Conservation (phyloP, 2,888 invertebrate genomes). For the Dasysyrphus tricinctus region DNA sequence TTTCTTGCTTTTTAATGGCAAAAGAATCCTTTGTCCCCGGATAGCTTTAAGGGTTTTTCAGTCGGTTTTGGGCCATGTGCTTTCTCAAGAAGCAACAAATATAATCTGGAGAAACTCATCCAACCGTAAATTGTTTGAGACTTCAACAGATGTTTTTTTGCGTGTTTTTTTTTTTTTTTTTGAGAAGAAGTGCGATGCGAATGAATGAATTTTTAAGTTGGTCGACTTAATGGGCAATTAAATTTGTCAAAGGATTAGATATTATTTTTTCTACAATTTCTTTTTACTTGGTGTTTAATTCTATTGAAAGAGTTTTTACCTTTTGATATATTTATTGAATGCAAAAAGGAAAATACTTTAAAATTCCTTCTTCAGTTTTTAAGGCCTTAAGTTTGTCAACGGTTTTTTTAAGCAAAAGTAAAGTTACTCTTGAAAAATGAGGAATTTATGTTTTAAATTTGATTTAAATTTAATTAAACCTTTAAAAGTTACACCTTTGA, state of each 20-base stretch:
- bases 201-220: conserved; percentile 72
- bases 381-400: no score
- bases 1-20: conserved; percentile 60
- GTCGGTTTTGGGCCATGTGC: conserved; percentile 27
- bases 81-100: conserved; percentile 73
- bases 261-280: conserved; percentile 35
- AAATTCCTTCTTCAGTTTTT: neutral
- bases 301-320: conserved; percentile 23
- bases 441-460: no score
- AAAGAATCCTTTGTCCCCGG: conserved; percentile 70
- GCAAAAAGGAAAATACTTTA: neutral
- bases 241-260: conserved; percentile 73
- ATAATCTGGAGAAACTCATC: conserved; percentile 68
- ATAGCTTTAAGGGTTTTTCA: conserved; percentile 67
- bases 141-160: conserved; percentile 72
- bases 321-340: conserved; percentile 10
- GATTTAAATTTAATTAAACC: no score
- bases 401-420: no score
- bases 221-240: conserved; percentile 73
- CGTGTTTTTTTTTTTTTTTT: no score
- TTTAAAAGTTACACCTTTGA: no score
- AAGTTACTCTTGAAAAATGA: no score
- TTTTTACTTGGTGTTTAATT: conserved; percentile 6
- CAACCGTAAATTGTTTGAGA: conserved; percentile 72
- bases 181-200: conserved; percentile 60